phyloP scores from a whole-genome alignment of 2,888 invertebrate species.

The Phaedon cochleariae region DNA sequence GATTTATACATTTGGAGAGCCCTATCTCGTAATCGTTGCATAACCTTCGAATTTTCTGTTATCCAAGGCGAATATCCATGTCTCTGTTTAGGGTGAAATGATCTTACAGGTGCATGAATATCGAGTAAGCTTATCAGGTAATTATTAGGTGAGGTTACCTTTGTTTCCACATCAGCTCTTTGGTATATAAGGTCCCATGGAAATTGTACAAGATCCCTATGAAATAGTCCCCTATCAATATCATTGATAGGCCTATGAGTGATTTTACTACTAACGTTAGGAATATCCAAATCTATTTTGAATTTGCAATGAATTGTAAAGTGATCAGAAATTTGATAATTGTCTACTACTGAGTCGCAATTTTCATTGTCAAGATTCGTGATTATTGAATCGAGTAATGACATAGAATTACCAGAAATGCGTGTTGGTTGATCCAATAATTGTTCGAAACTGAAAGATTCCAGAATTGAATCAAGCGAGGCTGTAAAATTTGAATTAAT shows the following conservation, averaged over 20 bases:
- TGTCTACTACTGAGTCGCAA: neutral
- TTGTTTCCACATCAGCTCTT: neutral
- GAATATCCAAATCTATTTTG: no score
- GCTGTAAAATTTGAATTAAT: neutral
- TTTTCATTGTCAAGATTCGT: neutral
- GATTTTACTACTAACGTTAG: neutral
- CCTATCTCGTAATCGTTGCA: neutral
- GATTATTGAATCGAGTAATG: neutral
- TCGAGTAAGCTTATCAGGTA: neutral
- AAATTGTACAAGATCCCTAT: neutral
- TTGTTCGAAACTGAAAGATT: neutral
- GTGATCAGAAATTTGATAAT: neutral
- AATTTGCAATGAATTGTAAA: no score
- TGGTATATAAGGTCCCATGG: neutral
- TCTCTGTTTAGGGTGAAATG: neutral
- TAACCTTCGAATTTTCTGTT: neutral
- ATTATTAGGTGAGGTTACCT: neutral
- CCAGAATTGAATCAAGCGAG: neutral
- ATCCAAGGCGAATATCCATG: slow-evolving; percentile 6
- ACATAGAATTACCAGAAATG: neutral
- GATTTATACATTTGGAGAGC: neutral
- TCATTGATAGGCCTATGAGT: neutral
- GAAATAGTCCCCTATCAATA: neutral
- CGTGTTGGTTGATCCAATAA: neutral
- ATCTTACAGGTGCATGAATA: neutral